Evolutionary conservation across 2,113 vertebrate genomes (phyloP).

Genomic region (Vicugna pacos): DNA sequence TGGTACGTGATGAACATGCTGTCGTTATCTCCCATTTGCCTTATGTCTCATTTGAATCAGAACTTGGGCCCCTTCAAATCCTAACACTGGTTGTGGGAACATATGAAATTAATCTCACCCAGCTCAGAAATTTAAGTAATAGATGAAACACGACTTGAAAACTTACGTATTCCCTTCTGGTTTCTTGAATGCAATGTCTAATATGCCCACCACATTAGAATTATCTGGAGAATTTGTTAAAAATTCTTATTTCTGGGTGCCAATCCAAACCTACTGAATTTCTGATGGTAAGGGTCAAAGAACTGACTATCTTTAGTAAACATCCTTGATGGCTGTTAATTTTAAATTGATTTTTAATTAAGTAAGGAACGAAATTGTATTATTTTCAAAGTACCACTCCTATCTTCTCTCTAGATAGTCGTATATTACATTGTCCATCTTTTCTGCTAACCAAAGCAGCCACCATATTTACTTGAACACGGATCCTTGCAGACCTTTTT

Average conservation of each 20-base stretch:
- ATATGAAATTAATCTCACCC: background rate
- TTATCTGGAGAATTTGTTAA: background rate
- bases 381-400: background rate
- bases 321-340: background rate
- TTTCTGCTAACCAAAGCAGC: background rate
- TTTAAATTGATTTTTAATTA: conserved; percentile 36
- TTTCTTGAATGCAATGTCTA: background rate
- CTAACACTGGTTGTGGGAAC: background rate
- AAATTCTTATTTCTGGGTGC: background rate
- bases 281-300: background rate
- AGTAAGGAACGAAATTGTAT: background rate
- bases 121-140: background rate
- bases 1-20: background rate
- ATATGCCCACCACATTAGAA: background rate
- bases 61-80: background rate
- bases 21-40: background rate
- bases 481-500: background rate
- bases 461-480: background rate
- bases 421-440: background rate
- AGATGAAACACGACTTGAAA: background rate
- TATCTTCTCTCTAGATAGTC: background rate
- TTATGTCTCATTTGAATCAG: background rate
- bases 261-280: background rate
- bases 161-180: background rate
- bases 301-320: background rate